Conservation (phyloP, 2,113 vertebrate species). For the Chaenocephalus aceratus region DNA sequence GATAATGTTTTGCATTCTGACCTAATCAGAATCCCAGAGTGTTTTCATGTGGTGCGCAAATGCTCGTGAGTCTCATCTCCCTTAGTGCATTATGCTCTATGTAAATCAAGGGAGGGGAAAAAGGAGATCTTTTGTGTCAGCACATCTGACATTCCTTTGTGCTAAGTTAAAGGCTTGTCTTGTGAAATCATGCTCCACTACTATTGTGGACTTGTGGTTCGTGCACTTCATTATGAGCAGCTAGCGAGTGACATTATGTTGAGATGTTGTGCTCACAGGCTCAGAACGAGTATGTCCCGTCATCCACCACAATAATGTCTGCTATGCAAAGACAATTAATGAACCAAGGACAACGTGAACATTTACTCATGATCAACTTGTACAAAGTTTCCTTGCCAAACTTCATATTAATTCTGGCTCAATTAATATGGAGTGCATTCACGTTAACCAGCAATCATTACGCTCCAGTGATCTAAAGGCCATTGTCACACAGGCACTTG, state of each 20-base stretch:
- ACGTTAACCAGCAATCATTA: conserved; percentile 82
- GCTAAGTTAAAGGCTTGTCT: conserved; percentile 65
- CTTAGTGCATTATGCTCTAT: conserved; percentile 49
- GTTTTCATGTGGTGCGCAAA: conserved; percentile 68
- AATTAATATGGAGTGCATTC: conserved; percentile 82
- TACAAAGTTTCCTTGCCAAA: conserved; percentile 62
- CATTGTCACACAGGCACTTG: conserved; percentile 84
- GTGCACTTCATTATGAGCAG: conserved; percentile 61
- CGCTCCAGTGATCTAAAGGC: conserved; percentile 84
- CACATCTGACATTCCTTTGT: conserved; percentile 74
- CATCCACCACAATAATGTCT: conserved; percentile 32
- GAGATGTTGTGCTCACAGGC: conserved; percentile 63
- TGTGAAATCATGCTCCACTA: conserved; percentile 66
- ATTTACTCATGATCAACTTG: conserved; percentile 49
- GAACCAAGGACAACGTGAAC: conserved; percentile 15
- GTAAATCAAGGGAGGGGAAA: conserved; percentile 60
- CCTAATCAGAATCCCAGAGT: conserved; percentile 61
- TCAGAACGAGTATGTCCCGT: conserved; percentile 26
- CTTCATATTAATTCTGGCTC: conserved; percentile 84
- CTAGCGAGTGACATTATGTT: conserved; percentile 63
- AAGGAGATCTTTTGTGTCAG: conserved; percentile 65
- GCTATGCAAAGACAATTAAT: conserved; percentile 22
- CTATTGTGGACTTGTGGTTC: conserved; percentile 61
- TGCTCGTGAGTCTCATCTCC: conserved; percentile 56
- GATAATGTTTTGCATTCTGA: conserved; percentile 69